Base-by-base conservation (phyloP, 2,797 vertebrate species). In the Sebastiscus albofasciatus region DNA sequence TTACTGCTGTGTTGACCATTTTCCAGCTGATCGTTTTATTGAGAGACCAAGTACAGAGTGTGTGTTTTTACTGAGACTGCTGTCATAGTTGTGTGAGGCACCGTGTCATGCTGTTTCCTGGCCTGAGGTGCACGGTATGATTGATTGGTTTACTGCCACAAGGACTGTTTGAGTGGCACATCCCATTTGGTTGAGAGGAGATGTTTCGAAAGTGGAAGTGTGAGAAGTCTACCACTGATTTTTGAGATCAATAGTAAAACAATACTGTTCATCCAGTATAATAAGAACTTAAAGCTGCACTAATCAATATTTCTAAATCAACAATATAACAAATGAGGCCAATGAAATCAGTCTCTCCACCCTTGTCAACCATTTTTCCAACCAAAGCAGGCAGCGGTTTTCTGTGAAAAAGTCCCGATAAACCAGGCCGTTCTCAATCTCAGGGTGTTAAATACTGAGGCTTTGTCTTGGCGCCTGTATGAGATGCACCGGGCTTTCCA, bases 1-100 rank as follows among this genome's bases (percentile, higher is more conserved):
- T 91, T 88, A 86, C 83, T 88, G 85, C 86, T 79, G 77, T 67
- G 85, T 79, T 90, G 83, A 90, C 77, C 75, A 70, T 90, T 91
- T 87, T 92, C 85, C 87, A 87, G 71, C 65, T 81, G 60, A 91
- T 88, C 26, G 7, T 86, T 92, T 89, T 84, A 90, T 79, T 79
- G 78, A 72, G 75, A 77, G 75, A 87, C 68, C 54, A 24, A 58
- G 34, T 55, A 68, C 29, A 67, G 69, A 69, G 61, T 55, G 46
- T 80, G 52, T 78, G 74, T 55, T 77, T 75, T 67, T 72, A 49
- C 68, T 74, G 61, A 76, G 56, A 22, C 68, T 76, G 71, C 72
- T 75, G 62, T 86, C 80, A 67, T 22, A 54, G 33, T 13, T 69
- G 62, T 61, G 70, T 34, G 72, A 77, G 75, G 55, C 55, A 62